phyloP scores from a whole-genome alignment of 1,140 invertebrate genomes.

The Pomacea maculata region DNA sequence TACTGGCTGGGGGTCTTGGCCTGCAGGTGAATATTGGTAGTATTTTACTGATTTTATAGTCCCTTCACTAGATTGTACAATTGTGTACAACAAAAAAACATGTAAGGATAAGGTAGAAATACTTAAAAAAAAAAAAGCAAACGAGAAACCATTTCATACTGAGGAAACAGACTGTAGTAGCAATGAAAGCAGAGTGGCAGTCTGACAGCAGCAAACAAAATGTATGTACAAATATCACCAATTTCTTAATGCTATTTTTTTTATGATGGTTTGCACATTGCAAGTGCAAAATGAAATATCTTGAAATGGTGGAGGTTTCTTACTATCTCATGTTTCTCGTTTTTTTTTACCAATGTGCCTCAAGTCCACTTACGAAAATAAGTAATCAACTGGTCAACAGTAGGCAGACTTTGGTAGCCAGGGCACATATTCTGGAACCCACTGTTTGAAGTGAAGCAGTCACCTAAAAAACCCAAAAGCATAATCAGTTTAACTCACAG shows the following conservation, averaged over 20 bases:
- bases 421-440: constrained; percentile 41
- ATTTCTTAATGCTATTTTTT: background rate
- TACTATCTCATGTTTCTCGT: too few relatives aligned
- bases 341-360: too few relatives aligned
- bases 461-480: constrained; percentile 35
- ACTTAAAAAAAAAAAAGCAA: background rate
- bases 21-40: constrained; percentile 27
- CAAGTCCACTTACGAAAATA: constrained; percentile 50
- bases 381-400: constrained; percentile 42
- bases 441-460: constrained; percentile 41
- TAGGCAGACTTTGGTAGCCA: constrained; percentile 38
- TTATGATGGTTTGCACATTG: too few relatives aligned
- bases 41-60: background rate
- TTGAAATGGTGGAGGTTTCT: too few relatives aligned
- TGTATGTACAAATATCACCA: background rate
- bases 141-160: background rate
- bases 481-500: background rate
- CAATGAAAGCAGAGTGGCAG: background rate
- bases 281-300: too few relatives aligned
- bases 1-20: constrained; percentile 43
- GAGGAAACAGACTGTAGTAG: too few relatives aligned
- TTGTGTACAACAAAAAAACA: background rate
- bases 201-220: background rate
- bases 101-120: background rate
- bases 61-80: background rate